Evolutionary conservation across 2,797 vertebrate species (phyloP).

Genomic region (Mus caroli): DNA sequence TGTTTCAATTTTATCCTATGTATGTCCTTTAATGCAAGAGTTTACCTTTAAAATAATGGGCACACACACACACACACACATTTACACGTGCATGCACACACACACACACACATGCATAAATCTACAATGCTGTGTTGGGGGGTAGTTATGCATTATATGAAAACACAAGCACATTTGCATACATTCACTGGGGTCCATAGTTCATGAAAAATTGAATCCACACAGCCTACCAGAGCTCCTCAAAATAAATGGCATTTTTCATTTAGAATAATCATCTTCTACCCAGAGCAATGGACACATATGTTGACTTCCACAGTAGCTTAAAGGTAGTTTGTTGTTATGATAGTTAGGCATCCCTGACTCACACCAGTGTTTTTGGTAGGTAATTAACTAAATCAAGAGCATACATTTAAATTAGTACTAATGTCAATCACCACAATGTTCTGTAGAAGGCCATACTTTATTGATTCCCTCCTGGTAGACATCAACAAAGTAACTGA

Average conservation of each 20-base stretch:
- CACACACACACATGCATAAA: background rate
- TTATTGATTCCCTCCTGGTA: slow-evolving; percentile 4
- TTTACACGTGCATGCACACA: background rate
- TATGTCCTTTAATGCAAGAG: background rate
- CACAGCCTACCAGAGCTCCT: slow-evolving; percentile 5
- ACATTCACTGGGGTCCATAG: background rate
- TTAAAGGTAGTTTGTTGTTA: slow-evolving; percentile 39
- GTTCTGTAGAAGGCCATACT: background rate
- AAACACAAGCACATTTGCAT: background rate
- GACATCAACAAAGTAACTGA: background rate
- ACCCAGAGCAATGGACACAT: background rate
- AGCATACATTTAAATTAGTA: slow-evolving; percentile 36
- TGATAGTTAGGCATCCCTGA: background rate
- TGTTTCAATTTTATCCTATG: background rate
- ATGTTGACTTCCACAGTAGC: slow-evolving; percentile 25
- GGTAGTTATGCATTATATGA: slow-evolving; percentile 7
- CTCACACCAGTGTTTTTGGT: background rate
- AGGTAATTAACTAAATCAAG: slow-evolving; percentile 11
- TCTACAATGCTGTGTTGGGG: background rate
- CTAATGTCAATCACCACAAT: background rate
- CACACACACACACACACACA: background rate
- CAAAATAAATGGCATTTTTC: slow-evolving; percentile 34
- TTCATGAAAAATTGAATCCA: slow-evolving; percentile 63
- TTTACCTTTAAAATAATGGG: slow-evolving; percentile 47
- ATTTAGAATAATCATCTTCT: slow-evolving; percentile 57